These are phyloP conservation scores for Enteromius anoplus DNA, from an alignment of 2,797 vertebrate species.

Conservation along the genomic window DNA sequence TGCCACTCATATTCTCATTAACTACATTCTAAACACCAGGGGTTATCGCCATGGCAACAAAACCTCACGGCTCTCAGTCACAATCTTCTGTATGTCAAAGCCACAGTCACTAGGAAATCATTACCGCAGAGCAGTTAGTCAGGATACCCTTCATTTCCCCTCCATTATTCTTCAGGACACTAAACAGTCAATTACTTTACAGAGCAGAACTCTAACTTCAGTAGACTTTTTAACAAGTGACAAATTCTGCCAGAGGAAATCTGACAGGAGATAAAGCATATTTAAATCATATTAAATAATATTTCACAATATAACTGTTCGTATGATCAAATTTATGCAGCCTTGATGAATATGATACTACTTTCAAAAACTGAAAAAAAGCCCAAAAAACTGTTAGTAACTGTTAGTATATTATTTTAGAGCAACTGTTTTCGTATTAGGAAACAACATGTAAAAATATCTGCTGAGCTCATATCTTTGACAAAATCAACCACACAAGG, in stretches of 20 bases:
- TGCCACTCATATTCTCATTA: constrained; percentile 34
- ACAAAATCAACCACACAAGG: background rate
- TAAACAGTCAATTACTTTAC: background rate
- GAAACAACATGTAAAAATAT: background rate
- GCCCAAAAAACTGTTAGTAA: background rate
- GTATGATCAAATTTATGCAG: background rate
- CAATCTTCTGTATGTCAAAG: constrained; percentile 30
- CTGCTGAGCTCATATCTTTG: background rate
- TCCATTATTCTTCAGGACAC: background rate
- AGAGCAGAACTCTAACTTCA: background rate
- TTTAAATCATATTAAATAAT: background rate
- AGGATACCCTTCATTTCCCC: background rate
- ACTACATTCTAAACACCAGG: background rate
- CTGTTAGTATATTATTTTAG: background rate
- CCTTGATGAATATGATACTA: background rate
- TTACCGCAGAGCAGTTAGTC: constrained; percentile 7
- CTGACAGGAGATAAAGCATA: background rate
- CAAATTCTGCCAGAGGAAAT: background rate
- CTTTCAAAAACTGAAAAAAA: background rate
- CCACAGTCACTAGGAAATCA: constrained; percentile 40
- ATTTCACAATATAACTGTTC: background rate
- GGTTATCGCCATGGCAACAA: constrained; percentile 21
- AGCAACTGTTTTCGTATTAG: background rate
- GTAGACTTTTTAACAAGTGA: background rate
- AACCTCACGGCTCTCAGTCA: constrained; percentile 11